Percentiles rank a stretch among this genome's conserved stretches.
phyloP scores from a whole-genome alignment of 1,140 invertebrate species.

The Neodiprion lecontei region DNA sequence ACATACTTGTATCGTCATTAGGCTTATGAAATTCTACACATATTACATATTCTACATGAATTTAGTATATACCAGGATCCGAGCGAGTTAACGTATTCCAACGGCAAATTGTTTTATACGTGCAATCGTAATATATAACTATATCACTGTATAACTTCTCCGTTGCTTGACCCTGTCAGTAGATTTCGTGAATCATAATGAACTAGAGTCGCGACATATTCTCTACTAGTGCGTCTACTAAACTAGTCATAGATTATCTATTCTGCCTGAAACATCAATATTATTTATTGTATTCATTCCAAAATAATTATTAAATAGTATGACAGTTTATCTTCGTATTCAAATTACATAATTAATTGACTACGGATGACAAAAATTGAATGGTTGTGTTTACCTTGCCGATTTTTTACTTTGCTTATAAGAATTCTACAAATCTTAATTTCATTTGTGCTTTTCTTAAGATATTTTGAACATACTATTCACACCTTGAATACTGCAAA shows the following conservation, averaged over 20 bases:
- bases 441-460: neutral
- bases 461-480: neutral
- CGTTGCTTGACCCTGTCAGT: neutral
- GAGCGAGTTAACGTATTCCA: too few relatives aligned
- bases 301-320: slow-evolving; percentile 11
- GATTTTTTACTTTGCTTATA: neutral
- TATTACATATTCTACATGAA: too few relatives aligned
- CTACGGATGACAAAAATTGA: slow-evolving; percentile 3
- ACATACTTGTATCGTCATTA: neutral
- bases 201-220: too few relatives aligned
- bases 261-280: neutral
- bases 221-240: neutral
- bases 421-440: neutral
- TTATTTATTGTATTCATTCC: slow-evolving; percentile 22
- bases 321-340: slow-evolving; percentile 4
- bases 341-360: neutral
- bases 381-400: slow-evolving; percentile 3
- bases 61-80: too few relatives aligned
- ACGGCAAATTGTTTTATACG: slow-evolving; percentile 20
- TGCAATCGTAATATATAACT: slow-evolving; percentile 9
- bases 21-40: too few relatives aligned
- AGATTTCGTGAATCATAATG: too few relatives aligned
- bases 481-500: slow-evolving; percentile 4
- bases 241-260: neutral
- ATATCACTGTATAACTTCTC: slow-evolving; percentile 20